Evolutionary conservation across 1,140 invertebrate genomes (phyloP).

Genomic region (Mya arenaria): DNA sequence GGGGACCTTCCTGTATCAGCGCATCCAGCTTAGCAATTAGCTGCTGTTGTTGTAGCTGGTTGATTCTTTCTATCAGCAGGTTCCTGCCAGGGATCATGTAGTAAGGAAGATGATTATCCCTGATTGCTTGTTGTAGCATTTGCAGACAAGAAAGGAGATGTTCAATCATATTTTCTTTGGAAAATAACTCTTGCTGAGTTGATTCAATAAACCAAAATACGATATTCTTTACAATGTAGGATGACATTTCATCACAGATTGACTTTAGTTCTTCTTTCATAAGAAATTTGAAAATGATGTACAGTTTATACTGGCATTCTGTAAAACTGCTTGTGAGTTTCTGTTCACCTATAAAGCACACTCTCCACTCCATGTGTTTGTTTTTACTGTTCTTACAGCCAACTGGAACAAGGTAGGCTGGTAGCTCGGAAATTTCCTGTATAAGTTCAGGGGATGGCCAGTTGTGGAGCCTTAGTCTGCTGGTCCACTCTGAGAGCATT

Average conservation of each 20-base stretch:
- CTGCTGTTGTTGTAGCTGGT: neutral
- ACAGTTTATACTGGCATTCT: no score
- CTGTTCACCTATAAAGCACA: no score
- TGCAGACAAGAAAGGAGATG: neutral
- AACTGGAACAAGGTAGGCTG: neutral
- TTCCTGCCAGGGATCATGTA: constrained; percentile 20
- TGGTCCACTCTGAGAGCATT: no score
- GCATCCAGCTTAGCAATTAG: neutral
- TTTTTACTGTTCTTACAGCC: neutral
- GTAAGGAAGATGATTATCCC: neutral
- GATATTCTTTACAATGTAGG: constrained; percentile 12
- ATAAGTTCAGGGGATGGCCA: neutral
- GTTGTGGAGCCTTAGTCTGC: neutral
- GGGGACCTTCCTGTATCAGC: neutral
- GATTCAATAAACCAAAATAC: neutral
- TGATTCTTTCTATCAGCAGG: neutral
- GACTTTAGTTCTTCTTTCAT: neutral
- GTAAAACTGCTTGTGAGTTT: no score
- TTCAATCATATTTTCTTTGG: neutral
- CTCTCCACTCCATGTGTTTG: neutral
- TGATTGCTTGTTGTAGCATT: neutral
- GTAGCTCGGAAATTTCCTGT: neutral
- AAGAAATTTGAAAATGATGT: neutral
- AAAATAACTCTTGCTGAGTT: neutral
- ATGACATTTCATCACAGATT: neutral